Evolutionary conservation across 2,888 invertebrate species (phyloP).

Genomic region (Ctena decussata): DNA sequence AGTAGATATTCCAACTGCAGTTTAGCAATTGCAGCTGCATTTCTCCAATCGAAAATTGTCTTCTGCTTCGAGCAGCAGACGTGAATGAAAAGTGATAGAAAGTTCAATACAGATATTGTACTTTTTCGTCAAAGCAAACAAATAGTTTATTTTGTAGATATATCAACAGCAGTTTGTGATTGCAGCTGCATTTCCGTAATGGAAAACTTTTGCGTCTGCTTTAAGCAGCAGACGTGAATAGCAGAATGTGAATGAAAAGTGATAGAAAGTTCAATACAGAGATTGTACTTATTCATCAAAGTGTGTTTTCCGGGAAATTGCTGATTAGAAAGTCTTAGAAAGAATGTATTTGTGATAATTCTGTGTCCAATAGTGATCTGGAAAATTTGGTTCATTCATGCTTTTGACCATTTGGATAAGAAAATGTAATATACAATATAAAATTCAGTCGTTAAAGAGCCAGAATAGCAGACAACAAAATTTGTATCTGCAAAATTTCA

Average conservation of each 20-base stretch:
- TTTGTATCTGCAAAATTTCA: no score
- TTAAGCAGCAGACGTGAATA: neutral
- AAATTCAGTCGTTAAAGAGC: no score
- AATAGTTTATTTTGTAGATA: neutral
- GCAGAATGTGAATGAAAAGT: no score
- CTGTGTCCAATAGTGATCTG: no score
- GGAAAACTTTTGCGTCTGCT: neutral
- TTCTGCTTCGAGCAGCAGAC: neutral
- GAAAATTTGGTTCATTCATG: no score
- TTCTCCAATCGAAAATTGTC: neutral
- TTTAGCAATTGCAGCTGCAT: neutral
- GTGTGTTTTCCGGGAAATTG: neutral
- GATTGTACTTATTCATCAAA: neutral
- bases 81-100: conserved; percentile 9
- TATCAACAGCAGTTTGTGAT: neutral
- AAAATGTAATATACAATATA: no score
- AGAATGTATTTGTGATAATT: no score
- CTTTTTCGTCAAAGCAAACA: neutral
- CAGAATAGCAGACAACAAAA: no score
- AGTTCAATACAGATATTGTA: conserved; percentile 13
- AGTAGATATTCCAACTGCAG: neutral
- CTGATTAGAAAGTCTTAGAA: neutral
- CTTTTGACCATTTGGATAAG: no score
- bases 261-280: conserved; percentile 11
- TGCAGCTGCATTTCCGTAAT: conserved; percentile 5